These are phyloP conservation scores for Oxygymnocypris stewartii DNA, from an alignment of 2,113 vertebrate genomes.

Conservation along the genomic window DNA sequence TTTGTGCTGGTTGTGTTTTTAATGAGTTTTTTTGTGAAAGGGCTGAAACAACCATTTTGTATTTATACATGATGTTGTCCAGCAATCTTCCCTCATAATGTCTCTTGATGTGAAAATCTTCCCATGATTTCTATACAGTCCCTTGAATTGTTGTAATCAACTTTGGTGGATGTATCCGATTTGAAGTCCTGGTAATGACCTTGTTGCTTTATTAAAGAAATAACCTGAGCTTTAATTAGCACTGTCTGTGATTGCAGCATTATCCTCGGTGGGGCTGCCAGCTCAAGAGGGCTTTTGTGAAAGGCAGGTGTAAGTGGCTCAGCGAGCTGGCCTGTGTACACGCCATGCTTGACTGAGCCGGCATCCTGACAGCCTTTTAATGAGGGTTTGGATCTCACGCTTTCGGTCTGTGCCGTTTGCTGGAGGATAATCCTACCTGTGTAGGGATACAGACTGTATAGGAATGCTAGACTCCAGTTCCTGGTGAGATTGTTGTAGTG, in stretches of 20 bases:
- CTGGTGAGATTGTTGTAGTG: background rate
- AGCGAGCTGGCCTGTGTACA: constrained; percentile 43
- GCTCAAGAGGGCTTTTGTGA: constrained; percentile 43
- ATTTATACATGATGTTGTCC: constrained; percentile 33
- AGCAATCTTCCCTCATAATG: constrained; percentile 2
- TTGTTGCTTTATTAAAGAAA: constrained; percentile 46
- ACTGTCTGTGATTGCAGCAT: constrained; percentile 40
- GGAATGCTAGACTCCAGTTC: background rate
- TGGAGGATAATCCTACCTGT: constrained; percentile 6
- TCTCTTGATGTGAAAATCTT: background rate
- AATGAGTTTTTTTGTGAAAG: constrained; percentile 21
- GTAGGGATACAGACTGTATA: background rate
- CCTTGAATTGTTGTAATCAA: background rate
- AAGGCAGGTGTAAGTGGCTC: constrained; percentile 46
- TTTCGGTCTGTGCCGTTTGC: background rate
- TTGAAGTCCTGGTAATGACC: constrained; percentile 28
- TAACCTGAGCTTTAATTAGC: constrained; percentile 40
- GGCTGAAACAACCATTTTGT: constrained; percentile 41
- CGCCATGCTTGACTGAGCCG: background rate
- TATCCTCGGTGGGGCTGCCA: constrained; percentile 37
- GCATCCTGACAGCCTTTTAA: constrained; percentile 42
- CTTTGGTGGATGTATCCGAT: constrained; percentile 6
- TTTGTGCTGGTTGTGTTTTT: background rate
- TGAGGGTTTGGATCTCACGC: background rate
- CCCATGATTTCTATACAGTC: background rate